These are phyloP conservation scores for Helicorthomorpha holstii DNA, from an alignment of 1,140 invertebrate species.

Conservation along the genomic window DNA sequence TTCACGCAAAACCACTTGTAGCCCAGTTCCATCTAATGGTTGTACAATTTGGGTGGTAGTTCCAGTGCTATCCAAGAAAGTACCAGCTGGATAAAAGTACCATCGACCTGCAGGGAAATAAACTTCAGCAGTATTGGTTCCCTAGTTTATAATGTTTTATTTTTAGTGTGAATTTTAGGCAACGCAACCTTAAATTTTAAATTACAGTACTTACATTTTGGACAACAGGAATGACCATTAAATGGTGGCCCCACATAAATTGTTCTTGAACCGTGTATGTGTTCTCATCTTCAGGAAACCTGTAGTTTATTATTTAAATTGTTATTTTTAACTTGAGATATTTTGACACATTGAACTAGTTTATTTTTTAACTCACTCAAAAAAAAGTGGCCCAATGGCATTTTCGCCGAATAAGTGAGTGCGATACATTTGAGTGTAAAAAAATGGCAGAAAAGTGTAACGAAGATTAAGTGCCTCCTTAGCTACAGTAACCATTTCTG, in stretches of 20 bases:
- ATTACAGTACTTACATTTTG: slow-evolving; percentile 42
- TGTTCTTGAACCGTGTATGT: slow-evolving; percentile 57
- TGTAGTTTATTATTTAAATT: slow-evolving; percentile 23
- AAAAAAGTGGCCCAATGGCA: slow-evolving; percentile 59
- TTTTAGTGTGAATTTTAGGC: too few relatives aligned
- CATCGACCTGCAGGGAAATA: slow-evolving; percentile 53
- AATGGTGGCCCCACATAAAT: slow-evolving; percentile 55
- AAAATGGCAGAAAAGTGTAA: slow-evolving; percentile 59
- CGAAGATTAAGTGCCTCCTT: slow-evolving; percentile 42
- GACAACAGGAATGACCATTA: slow-evolving; percentile 60
- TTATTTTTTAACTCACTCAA: slow-evolving; percentile 48
- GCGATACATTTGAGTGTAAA: slow-evolving; percentile 60
- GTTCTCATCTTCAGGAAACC: slow-evolving; percentile 42
- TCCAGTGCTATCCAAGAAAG: slow-evolving; percentile 27
- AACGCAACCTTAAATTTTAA: too few relatives aligned
- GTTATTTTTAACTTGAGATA: background rate
- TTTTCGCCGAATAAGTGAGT: slow-evolving; percentile 49
- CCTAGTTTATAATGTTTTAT: too few relatives aligned
- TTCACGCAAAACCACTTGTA: slow-evolving; percentile 48
- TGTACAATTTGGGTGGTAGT: slow-evolving; percentile 28
- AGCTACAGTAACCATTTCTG: slow-evolving; percentile 41
- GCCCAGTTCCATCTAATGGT: slow-evolving; percentile 42
- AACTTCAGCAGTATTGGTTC: slow-evolving; percentile 27
- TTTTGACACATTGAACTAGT: background rate
- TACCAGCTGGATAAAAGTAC: slow-evolving; percentile 40